Evolutionary conservation across 2,797 vertebrate species (phyloP), one percentile per base, ranked within the genome.

Genomic region (Poliocrania exsul): DNA sequence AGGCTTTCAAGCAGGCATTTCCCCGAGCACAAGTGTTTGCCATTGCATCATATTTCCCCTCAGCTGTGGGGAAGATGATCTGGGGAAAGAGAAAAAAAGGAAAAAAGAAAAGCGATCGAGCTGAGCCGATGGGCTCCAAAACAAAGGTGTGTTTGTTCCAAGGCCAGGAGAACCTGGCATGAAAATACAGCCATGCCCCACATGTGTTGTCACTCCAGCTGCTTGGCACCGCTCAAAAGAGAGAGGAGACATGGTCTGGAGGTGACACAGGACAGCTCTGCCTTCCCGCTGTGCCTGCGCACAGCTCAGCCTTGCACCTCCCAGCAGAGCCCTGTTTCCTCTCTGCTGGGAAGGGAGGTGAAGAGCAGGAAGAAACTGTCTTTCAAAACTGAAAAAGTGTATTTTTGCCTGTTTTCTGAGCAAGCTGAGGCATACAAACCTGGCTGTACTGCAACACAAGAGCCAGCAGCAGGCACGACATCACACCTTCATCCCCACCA

Each of bases 31-130:
- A 77, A 96, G 71, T 62, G 75, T 74, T 83, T 3, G 5, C 50
- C 1, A 10, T 4, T 6, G 88, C 72, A 65, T 82, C 21, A 4
- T 8, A 44, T 88, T 94, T 90, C 90, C 69, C 73, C 82, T 86
- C 93, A 94, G 94, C 93, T 96, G 94, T 4, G 18, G 77, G 88
- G 79, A 96, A 96, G 72, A 90, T 56, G 73, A 95, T 93, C 90
- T 23, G 66, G 85, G 66, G 61, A 58, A 2, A n/a, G 44, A 51
- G 37, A 54, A 38, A 60, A 2, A 21, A 69, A 54, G 51, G 58
- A 70, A 67, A 29, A 57, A 31, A 53, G 17, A 31, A 74, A 47
- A 8, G 11, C 31, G 28, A 75, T 38, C 40, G 20, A 47, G 82
- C 50, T 1, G 4, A 90, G 84, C 47, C 4, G 17, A 65, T 11